Evolutionary conservation across 1,140 invertebrate genomes (phyloP).

Genomic region (Leptinotarsa lineolata): DNA sequence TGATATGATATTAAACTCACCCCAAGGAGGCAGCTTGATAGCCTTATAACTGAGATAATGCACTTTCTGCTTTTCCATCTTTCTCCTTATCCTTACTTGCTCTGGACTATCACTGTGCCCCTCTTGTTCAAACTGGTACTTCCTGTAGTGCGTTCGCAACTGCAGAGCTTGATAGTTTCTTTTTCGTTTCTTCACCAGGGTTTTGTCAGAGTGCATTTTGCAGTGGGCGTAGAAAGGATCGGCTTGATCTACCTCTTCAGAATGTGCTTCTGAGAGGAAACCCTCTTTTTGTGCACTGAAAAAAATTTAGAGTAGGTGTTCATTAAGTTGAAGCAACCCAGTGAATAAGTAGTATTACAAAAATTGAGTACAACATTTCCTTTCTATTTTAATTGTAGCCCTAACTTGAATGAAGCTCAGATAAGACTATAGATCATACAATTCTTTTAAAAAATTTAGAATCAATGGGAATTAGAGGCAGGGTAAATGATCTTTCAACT

Average conservation of each 20-base stretch:
- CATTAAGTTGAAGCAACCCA: too few relatives aligned
- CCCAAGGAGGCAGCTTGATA: conserved; percentile 80
- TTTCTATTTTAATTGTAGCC: too few relatives aligned
- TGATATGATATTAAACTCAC: conserved; percentile 58
- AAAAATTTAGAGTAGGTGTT: conserved; percentile 28
- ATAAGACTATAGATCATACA: too few relatives aligned
- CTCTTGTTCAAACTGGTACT: conserved; percentile 61
- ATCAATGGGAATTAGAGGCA: too few relatives aligned
- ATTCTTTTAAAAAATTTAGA: too few relatives aligned
- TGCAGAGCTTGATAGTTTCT: conserved; percentile 89
- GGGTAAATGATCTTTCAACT: too few relatives aligned
- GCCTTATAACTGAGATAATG: conserved; percentile 78
- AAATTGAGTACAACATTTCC: too few relatives aligned
- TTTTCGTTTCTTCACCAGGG: conserved; percentile 75
- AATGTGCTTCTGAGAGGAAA: conserved; percentile 88
- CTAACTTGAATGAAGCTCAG: too few relatives aligned
- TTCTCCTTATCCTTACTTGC: conserved; percentile 75
- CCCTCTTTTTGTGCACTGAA: conserved; percentile 90
- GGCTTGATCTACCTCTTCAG: conserved; percentile 91
- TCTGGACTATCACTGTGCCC: conserved; percentile 65
- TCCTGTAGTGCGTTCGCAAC: conserved; percentile 74
- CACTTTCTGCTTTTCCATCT: conserved; percentile 74
- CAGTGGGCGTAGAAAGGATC: conserved; percentile 98
- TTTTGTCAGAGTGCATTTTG: conserved; percentile 87
- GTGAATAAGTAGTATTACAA: too few relatives aligned